These are phyloP conservation scores for Myiotriccus ornatus DNA, from an alignment of 2,797 vertebrate genomes.

Conservation along the genomic window DNA sequence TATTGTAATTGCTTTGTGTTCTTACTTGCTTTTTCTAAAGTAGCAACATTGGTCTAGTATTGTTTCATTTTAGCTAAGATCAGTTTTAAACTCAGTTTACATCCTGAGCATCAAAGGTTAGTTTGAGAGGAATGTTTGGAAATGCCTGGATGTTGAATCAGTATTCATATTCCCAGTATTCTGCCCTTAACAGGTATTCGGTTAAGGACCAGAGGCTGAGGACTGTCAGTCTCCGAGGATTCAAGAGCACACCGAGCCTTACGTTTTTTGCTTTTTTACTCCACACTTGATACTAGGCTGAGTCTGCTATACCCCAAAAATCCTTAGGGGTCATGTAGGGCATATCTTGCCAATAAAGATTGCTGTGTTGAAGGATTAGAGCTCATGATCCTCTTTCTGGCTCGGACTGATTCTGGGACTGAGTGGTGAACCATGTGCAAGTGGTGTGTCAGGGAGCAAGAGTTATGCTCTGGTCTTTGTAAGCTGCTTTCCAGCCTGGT, in stretches of 20 bases:
- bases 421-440: background rate
- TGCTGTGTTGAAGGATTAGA: background rate
- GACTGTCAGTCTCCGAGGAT: background rate
- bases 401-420: background rate
- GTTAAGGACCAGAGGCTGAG: background rate
- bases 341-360: background rate
- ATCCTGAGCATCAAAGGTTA: background rate
- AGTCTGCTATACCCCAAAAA: background rate
- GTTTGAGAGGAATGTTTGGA: background rate
- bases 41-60: background rate
- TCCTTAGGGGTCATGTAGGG: background rate
- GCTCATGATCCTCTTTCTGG: background rate
- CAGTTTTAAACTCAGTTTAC: background rate
- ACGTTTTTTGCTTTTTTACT: background rate
- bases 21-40: background rate
- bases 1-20: background rate
- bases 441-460: background rate
- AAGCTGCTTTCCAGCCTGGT: background rate
- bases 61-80: background rate
- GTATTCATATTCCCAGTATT: background rate
- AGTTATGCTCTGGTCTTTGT: background rate
- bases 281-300: background rate
- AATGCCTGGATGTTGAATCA: background rate
- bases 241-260: background rate
- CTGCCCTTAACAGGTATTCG: background rate